These are phyloP conservation scores for Chloroceryle aenea DNA, from an alignment of 2,113 vertebrate species.

Conservation along the genomic window DNA sequence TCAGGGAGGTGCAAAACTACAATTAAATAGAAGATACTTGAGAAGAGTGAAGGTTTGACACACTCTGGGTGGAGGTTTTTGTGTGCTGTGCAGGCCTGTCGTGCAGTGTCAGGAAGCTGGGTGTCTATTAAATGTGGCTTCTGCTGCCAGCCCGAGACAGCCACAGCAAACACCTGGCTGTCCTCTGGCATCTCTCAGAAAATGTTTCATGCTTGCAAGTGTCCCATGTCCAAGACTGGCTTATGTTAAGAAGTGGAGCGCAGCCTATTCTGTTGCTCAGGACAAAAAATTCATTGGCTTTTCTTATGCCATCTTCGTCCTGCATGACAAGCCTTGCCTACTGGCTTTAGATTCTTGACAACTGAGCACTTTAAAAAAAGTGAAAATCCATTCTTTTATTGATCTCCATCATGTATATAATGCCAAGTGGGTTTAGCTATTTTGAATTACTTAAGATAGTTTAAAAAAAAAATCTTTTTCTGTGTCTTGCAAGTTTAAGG, in stretches of 20 bases:
- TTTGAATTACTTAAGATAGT: not conserved
- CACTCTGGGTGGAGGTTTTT: rapidly evolving
- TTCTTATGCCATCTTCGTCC: not conserved
- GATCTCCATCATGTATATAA: not conserved
- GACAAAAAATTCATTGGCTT: not conserved
- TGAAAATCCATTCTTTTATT: not conserved
- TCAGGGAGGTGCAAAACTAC: not conserved
- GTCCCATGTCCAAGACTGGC: not conserved
- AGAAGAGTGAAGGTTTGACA: not conserved
- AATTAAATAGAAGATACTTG: not conserved
- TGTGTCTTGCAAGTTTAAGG: not conserved
- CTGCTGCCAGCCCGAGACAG: not conserved
- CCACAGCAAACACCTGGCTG: rapidly evolving
- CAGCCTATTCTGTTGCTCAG: not conserved
- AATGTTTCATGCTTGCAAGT: rapidly evolving
- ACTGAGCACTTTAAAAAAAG: not conserved
- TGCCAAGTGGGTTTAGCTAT: not conserved
- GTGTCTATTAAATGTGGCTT: rapidly evolving
- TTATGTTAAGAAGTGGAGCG: not conserved
- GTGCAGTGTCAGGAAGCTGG: not conserved
- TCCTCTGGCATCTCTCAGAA: not conserved
- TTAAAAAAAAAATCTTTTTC: not conserved
- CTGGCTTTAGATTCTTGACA: not conserved
- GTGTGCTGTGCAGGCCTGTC: rapidly evolving
- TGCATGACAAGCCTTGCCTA: not conserved